phyloP scores from a whole-genome alignment of 2,113 vertebrate genomes.

The Megaceryle torquata region DNA sequence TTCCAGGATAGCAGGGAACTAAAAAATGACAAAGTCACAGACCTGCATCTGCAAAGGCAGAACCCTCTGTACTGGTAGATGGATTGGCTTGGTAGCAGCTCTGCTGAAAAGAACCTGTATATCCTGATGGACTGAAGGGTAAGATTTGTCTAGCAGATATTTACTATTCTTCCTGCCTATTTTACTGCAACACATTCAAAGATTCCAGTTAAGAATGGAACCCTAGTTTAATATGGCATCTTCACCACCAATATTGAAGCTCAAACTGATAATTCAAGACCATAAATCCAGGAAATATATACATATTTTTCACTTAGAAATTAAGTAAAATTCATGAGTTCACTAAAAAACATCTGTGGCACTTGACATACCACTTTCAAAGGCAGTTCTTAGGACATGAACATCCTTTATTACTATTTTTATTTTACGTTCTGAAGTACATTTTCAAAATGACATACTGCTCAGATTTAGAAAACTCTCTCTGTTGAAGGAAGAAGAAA shows the following conservation, averaged over 20 bases:
- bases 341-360: neutral
- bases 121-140: neutral
- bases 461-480: neutral
- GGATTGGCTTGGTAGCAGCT: neutral
- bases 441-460: slow-evolving; percentile 7
- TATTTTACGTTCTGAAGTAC: neutral
- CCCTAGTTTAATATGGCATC: neutral
- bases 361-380: neutral
- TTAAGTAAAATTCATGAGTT: neutral
- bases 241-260: neutral
- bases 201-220: neutral
- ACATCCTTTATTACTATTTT: neutral
- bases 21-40: fast-evolving
- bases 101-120: neutral
- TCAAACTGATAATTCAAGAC: neutral
- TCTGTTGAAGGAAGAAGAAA: neutral
- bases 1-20: neutral
- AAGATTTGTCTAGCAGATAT: neutral
- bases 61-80: neutral
- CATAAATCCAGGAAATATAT: neutral
- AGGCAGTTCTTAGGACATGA: neutral
- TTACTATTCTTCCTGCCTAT: neutral
- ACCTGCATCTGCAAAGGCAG: neutral
- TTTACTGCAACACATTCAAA: neutral
- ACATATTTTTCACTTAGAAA: neutral